Evolutionary conservation across 2,113 vertebrate species (phyloP), one percentile per base, ranked within the genome.

Genomic region (Monopterus albus): DNA sequence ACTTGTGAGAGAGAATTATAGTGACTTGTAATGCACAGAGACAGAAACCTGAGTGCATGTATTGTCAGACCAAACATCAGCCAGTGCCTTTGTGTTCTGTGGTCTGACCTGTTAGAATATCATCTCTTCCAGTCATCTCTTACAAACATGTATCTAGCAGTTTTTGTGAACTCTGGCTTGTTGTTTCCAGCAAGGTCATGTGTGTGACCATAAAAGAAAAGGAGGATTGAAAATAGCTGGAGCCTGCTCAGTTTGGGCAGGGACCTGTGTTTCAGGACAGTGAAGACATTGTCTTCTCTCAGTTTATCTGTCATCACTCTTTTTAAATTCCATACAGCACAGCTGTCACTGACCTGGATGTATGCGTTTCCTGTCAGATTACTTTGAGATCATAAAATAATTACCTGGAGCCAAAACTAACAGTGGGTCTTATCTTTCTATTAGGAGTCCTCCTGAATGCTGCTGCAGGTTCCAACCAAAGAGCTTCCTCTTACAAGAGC

Each of bases 41-140:
- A 56, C 59, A 43, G 50, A 73, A 49, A 39, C 35, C 35, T 35
- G 73, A 69, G 33, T 42, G 39, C 49, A n/a, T n/a, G 10, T 25
- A 6, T 38, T 28, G 43, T 25, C 51, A 45, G 14, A 50, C 13
- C 33, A 23, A 49, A 33, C 43, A 52, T 28, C 71, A 60, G 65
- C 33, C 71, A 60, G 65, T 71, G 66, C 78, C 79, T 81, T 57
- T 62, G 56, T 76, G 56, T 42, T 36, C 73, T 69, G 65, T 75
- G 53, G 18, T 59, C 52, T 42, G 51, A 13, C 5, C 31, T 9
- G 33, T 69, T 13, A n/a, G 53, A 12, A n/a, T 11, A 8, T 60
- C 18, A 33, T 68, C 53, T 35, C 45, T 28, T 7, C 8, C 29
- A 1, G 10, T 61, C 20, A 33, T 69, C 46, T 36, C 45, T 28